These are phyloP conservation scores for Tachysurus vachellii DNA, from an alignment of 2,113 vertebrate species.

Conservation along the genomic window DNA sequence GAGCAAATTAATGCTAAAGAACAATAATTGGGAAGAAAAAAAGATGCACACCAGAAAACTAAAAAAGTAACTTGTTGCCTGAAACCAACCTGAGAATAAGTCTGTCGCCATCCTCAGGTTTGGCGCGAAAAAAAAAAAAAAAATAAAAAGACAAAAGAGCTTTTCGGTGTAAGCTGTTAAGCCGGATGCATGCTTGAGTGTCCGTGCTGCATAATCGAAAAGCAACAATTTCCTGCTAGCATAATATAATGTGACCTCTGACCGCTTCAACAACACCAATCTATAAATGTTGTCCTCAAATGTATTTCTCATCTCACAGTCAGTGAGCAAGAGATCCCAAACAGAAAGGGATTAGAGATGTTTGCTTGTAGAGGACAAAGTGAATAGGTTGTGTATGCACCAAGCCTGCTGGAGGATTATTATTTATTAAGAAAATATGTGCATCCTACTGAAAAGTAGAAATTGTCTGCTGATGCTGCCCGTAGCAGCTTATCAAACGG, in stretches of 20 bases:
- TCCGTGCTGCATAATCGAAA: slow-evolving; percentile 40
- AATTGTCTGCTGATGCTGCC: not conserved
- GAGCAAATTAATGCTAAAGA: not conserved
- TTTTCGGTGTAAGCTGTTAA: slow-evolving; percentile 35
- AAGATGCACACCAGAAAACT: not conserved
- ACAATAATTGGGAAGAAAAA: not conserved
- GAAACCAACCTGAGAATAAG: slow-evolving; percentile 3
- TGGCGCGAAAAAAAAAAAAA: not conserved
- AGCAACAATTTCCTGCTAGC: slow-evolving; percentile 34
- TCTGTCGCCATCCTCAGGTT: not conserved
- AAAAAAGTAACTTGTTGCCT: not conserved
- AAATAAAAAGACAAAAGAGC: not conserved
- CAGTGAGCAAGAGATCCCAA: slow-evolving; percentile 6
- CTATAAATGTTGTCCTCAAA: slow-evolving; percentile 19
- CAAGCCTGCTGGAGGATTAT: slow-evolving; percentile 20
- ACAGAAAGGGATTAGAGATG: slow-evolving; percentile 35
- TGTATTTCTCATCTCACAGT: slow-evolving; percentile 14
- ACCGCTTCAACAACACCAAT: slow-evolving; percentile 10
- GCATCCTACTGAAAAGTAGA: slow-evolving; percentile 17
- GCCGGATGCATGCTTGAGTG: slow-evolving; percentile 22
- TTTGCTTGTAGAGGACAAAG: slow-evolving; percentile 19
- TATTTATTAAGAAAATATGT: slow-evolving; percentile 33
- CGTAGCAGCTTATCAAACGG: not conserved
- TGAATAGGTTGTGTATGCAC: slow-evolving; percentile 27
- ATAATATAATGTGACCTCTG: slow-evolving; percentile 25